These are phyloP conservation scores for Drosophila paulistorum DNA, from an alignment of 1,140 invertebrate genomes.

Conservation along the genomic window DNA sequence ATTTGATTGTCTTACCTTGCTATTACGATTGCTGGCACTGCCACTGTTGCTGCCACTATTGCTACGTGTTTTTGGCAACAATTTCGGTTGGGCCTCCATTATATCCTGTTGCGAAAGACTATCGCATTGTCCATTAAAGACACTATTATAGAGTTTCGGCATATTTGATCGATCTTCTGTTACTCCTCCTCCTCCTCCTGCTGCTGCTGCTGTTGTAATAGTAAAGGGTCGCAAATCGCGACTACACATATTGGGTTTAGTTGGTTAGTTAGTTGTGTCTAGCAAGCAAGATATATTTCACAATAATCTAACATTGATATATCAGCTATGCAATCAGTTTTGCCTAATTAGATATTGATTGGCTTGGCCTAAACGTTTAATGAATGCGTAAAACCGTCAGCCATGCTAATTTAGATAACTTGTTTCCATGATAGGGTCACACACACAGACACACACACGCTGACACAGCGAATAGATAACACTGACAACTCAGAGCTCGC, in stretches of 20 bases:
- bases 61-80: conserved; percentile 50
- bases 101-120: conserved; percentile 59
- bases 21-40: conserved; percentile 44
- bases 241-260: conserved; percentile 37
- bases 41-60: conserved; percentile 47
- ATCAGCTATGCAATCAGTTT: conserved; percentile 46
- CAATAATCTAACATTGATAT: conserved; percentile 37
- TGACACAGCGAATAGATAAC: neutral
- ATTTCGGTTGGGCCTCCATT: conserved; percentile 71
- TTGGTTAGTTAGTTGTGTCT: conserved; percentile 18
- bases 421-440: conserved; percentile 25
- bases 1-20: conserved; percentile 47
- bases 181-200: conserved; percentile 17
- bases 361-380: conserved; percentile 52
- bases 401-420: conserved; percentile 62
- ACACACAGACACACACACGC: conserved; percentile 1
- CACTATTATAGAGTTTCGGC: conserved; percentile 73
- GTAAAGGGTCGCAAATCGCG: conserved; percentile 63
- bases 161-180: conserved; percentile 35
- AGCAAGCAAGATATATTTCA: conserved; percentile 46
- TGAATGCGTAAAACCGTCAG: conserved; percentile 33
- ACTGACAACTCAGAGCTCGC: neutral
- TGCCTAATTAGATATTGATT: conserved; percentile 76
- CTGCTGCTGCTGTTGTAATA: conserved; percentile 54
- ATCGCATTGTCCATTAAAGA: conserved; percentile 60